These are phyloP conservation scores for Drosophila nebulosa DNA, from an alignment of 1,140 invertebrate species.

Conservation along the genomic window DNA sequence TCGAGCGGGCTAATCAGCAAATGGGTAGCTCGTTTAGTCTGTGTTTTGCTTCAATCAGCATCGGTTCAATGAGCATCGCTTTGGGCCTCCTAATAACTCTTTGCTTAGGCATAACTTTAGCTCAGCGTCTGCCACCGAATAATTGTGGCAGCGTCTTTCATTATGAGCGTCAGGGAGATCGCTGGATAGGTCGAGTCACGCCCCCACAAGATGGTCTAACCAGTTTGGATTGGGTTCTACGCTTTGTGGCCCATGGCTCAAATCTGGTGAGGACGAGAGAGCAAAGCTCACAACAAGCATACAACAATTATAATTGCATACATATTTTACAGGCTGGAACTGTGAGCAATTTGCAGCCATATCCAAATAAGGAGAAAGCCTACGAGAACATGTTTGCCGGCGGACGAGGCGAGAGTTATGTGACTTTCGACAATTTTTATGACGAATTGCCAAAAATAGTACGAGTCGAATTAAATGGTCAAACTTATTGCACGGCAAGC, in stretches of 20 bases:
- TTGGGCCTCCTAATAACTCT: slow-evolving; percentile 25
- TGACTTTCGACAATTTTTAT: slow-evolving; percentile 29
- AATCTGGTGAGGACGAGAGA: slow-evolving; percentile 13
- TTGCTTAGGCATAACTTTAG: slow-evolving; percentile 11
- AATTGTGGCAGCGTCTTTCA: slow-evolving; percentile 29
- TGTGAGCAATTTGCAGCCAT: slow-evolving; percentile 32
- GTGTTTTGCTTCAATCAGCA: slow-evolving; percentile 22
- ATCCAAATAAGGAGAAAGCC: slow-evolving; percentile 35
- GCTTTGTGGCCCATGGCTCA: slow-evolving; percentile 26
- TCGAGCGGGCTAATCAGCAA: background rate
- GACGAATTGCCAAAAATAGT: slow-evolving; percentile 49
- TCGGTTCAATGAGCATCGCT: slow-evolving; percentile 42
- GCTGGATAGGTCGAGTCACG: slow-evolving; percentile 37
- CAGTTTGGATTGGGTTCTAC: slow-evolving; percentile 33
- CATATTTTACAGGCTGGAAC: slow-evolving; percentile 13
- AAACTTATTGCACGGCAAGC: slow-evolving; percentile 24
- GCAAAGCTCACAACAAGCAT: background rate
- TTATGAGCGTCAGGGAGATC: slow-evolving; percentile 13
- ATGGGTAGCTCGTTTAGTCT: slow-evolving; percentile 31
- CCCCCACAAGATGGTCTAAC: slow-evolving; percentile 28
- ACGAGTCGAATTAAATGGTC: slow-evolving; percentile 31
- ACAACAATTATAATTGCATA: no score
- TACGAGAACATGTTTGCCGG: slow-evolving; percentile 39
- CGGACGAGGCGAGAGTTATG: slow-evolving; percentile 25
- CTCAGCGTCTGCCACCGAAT: slow-evolving; percentile 33